These are phyloP conservation scores for Pyrocephalus nanus DNA, from an alignment of 2,797 vertebrate genomes.

Conservation along the genomic window DNA sequence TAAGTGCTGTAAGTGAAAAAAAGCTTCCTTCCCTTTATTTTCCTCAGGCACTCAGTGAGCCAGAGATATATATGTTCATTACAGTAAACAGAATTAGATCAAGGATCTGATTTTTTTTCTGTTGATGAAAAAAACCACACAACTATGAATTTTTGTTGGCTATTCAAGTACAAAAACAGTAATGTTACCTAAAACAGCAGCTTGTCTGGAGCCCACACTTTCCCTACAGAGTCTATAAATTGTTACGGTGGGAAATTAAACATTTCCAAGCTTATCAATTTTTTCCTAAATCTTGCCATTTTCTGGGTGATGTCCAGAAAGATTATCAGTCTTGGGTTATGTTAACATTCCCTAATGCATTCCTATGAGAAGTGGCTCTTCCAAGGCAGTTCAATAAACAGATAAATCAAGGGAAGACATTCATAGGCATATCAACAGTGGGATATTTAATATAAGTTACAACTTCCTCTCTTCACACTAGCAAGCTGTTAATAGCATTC, in stretches of 20 bases:
- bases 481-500: slow-evolving; percentile 64
- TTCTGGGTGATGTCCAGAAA: slow-evolving; percentile 43
- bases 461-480: slow-evolving; percentile 63
- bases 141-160: not conserved
- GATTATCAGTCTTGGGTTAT: slow-evolving; percentile 27
- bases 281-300: slow-evolving; percentile 32
- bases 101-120: not conserved
- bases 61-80: not conserved
- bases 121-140: not conserved
- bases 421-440: slow-evolving; percentile 65
- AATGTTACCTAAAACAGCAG: not conserved
- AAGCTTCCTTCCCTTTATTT: not conserved
- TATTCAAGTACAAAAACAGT: not conserved
- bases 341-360: slow-evolving; percentile 17
- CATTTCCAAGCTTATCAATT: not conserved
- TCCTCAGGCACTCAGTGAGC: not conserved
- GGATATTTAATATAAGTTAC: slow-evolving; percentile 61
- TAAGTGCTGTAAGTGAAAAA: not conserved
- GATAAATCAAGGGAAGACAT: slow-evolving; percentile 70
- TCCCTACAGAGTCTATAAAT: not conserved
- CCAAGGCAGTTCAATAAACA: slow-evolving; percentile 69
- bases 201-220: not conserved
- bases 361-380: slow-evolving; percentile 36
- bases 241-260: not conserved
- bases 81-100: not conserved